Evolutionary conservation across 2,888 invertebrate species (phyloP).

Genomic region (Beris chalybata): DNA sequence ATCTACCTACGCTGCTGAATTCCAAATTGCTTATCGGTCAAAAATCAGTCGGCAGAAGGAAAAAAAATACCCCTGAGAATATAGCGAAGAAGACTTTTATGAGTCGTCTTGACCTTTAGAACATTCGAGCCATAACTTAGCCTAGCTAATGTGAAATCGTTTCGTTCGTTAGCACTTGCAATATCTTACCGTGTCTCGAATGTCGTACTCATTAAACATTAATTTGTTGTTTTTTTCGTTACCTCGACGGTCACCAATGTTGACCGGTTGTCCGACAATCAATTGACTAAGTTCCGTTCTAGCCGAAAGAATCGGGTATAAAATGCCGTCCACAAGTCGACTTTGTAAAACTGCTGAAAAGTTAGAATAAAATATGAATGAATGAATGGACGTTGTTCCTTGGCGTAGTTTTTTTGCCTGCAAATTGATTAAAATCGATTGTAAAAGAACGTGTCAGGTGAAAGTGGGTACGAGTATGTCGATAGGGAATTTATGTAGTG

Average conservation of each 20-base stretch:
- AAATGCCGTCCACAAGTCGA: background rate
- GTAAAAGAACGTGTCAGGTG: constrained; percentile 11
- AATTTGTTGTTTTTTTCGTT: background rate
- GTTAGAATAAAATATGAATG: background rate
- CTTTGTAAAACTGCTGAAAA: constrained; percentile 22
- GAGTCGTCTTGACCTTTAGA: constrained; percentile 18
- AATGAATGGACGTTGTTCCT: background rate
- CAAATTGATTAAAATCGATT: constrained; percentile 12
- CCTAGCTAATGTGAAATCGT: background rate
- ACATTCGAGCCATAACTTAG: constrained; percentile 7
- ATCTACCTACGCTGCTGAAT: constrained; percentile 26
- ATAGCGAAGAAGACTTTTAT: background rate
- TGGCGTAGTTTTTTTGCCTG: background rate
- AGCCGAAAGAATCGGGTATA: constrained; percentile 8
- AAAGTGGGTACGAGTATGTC: background rate
- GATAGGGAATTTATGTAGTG: background rate
- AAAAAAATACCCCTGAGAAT: background rate
- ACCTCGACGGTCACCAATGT: background rate
- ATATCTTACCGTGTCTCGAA: too few species aligned
- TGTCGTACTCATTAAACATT: constrained; percentile 14
- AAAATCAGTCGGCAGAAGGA: constrained; percentile 20
- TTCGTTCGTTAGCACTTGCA: background rate
- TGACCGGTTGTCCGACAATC: constrained; percentile 8
- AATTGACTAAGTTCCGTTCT: constrained; percentile 9
- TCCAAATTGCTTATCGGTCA: constrained; percentile 26